A percentile compares a stretch with the other conserved stretches of the same genome.
Conservation (phyloP, 1,140 invertebrate genomes). For the Sogatella furcifera region DNA sequence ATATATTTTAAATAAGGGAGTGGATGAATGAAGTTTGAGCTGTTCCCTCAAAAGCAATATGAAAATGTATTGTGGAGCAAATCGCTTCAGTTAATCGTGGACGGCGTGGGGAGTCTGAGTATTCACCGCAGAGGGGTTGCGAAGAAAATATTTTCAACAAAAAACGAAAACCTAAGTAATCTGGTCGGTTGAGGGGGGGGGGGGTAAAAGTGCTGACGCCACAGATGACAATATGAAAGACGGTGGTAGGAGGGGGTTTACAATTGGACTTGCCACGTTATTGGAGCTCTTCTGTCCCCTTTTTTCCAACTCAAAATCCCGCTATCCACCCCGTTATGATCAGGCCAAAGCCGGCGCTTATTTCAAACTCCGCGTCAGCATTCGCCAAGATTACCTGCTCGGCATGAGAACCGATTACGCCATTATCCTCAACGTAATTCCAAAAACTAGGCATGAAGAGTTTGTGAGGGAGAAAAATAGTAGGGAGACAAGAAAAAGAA, state of each 20-base stretch:
- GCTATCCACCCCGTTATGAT: neutral
- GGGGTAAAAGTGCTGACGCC: neutral
- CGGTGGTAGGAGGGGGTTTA: too few relatives aligned
- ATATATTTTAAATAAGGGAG: too few relatives aligned
- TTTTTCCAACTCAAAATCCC: neutral
- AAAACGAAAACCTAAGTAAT: neutral
- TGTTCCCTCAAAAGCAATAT: neutral
- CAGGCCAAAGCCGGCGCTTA: neutral
- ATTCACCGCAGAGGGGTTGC: neutral
- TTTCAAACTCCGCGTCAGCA: neutral
- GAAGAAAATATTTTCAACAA: conserved; percentile 2
- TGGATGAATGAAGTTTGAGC: too few relatives aligned
- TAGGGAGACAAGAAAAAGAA: too few relatives aligned
- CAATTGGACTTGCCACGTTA: neutral
- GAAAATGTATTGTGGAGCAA: neutral
- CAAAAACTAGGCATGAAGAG: too few relatives aligned
- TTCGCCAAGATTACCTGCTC: neutral
- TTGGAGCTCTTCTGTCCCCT: neutral
- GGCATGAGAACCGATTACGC: neutral
- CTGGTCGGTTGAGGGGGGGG: neutral
- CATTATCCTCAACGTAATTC: neutral
- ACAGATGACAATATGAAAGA: neutral
- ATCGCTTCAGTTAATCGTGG: neutral
- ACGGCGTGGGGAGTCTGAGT: neutral
- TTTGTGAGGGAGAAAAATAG: too few relatives aligned